phyloP scores from a whole-genome alignment of 64 coral and sea anemone species.

The Montipora foliosa region DNA sequence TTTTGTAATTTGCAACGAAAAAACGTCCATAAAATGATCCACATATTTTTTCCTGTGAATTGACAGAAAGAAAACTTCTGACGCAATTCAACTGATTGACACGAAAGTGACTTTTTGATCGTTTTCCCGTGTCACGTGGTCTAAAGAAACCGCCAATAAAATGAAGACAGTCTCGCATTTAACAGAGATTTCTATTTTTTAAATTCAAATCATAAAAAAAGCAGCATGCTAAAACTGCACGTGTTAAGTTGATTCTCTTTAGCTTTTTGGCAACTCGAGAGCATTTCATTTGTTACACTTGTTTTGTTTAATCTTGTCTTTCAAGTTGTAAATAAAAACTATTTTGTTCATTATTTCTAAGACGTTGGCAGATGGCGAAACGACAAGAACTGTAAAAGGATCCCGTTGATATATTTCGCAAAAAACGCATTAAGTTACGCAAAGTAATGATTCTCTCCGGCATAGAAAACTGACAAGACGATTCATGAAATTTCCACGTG shows the following conservation, averaged over 20 bases:
- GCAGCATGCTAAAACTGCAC: neutral
- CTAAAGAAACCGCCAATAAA: neutral
- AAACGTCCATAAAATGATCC: neutral
- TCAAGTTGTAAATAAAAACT: slow-evolving; percentile 16
- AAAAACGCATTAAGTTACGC: neutral
- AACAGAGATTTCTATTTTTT: neutral
- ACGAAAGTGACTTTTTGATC: neutral
- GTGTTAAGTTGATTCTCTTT: slow-evolving; percentile 17
- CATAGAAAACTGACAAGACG: neutral
- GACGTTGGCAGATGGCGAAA: neutral
- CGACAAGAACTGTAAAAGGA: neutral
- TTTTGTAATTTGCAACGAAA: slow-evolving; percentile 6
- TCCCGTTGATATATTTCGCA: neutral
- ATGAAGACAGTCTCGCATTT: neutral
- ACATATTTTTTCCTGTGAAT: neutral
- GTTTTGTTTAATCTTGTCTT: slow-evolving; percentile 1
- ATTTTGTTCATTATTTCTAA: slow-evolving; percentile 53
- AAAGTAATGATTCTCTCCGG: too few species aligned
- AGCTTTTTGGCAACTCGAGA: slow-evolving; percentile 19
- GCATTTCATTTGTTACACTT: slow-evolving; percentile 5
- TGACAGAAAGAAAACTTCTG: neutral
- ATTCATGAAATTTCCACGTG: neutral
- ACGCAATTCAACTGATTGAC: neutral
- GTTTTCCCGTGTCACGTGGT: neutral
- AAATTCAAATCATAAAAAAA: slow-evolving; percentile 5